Evolutionary conservation across 2,888 invertebrate genomes (phyloP).

Genomic region (Lepidochitona cinerea): DNA sequence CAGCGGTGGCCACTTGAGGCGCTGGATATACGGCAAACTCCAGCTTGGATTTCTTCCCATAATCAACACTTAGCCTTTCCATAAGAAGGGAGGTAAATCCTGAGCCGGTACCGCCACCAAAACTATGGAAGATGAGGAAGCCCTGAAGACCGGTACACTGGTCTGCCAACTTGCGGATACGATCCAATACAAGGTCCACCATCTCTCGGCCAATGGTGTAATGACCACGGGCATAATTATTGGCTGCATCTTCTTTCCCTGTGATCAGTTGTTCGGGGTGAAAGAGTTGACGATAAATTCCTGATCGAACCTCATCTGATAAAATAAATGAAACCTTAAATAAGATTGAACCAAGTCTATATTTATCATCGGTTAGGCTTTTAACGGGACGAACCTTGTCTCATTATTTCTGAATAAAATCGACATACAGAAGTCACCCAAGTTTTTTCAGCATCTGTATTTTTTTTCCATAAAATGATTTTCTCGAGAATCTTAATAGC

Average conservation of each 20-base stretch:
- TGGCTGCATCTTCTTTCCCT: constrained; percentile 88
- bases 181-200: constrained; percentile 77
- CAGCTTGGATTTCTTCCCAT: constrained; percentile 55
- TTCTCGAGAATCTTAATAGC: too few species aligned
- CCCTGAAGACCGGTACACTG: background rate
- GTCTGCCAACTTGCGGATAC: background rate
- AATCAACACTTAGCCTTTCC: constrained; percentile 77
- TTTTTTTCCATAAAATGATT: too few species aligned
- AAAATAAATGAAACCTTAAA: background rate
- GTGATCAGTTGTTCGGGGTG: constrained; percentile 70
- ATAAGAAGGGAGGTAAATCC: constrained; percentile 81
- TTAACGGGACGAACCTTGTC: too few species aligned
- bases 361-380: too few species aligned
- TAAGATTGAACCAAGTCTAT: too few species aligned
- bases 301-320: constrained; percentile 64
- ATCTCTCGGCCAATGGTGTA: constrained; percentile 84
- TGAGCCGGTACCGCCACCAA: constrained; percentile 54
- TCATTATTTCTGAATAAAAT: too few species aligned
- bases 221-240: constrained; percentile 86
- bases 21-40: constrained; percentile 90
- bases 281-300: constrained; percentile 65
- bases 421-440: too few species aligned
- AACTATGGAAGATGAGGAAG: background rate
- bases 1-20: constrained; percentile 76
- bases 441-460: too few species aligned